Evolutionary conservation across 2,888 invertebrate species (phyloP), one percentile per base, ranked within the genome.

Genomic region (Nycteola revayana): DNA sequence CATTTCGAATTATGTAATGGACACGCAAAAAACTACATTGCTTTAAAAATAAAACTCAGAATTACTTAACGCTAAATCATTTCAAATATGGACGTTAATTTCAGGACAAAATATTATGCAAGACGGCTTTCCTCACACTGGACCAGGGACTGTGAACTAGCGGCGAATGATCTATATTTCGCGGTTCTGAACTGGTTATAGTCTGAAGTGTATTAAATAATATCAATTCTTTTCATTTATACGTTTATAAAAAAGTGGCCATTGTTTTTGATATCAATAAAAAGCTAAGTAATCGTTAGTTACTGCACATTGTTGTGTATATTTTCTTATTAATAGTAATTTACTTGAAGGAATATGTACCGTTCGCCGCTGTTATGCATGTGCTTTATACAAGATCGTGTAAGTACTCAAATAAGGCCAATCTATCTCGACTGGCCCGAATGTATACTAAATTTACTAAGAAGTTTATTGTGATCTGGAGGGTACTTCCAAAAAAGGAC

Each of bases 11-110:
- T 50, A 49, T 29, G 59, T 48, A 54, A 50, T 71, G 68, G 69
- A 68, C 68, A 65, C 58, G 66, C 67, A 71, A 54, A 63, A 66
- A 67, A 64, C 51, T 55, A 63, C 47, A 58, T 62, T 46, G 53
- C 60, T 59, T 59, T 54, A 57, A 69, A 63, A 61, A 69, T 66
- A 62, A 64, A 76, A 80, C 74, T 67, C 65, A 79, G 73, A 72
- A 71, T 75, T 64, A 81, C 86, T 80, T 86, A 86, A 83, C 51
- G 75, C 86, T 86, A 82, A 85, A 84, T 79, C 74, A 83, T 83
- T 75, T 77, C 71, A 76, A 80, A 84, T 82, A 86, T 87, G 87
- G 87, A 88, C 87, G 87, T 86, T 80, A 84, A 52, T 75, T 68
- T 77, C 56, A 86, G 87, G 87, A 86, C 87, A 84, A 77, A 72